phyloP scores from a whole-genome alignment of 2,888 invertebrate genomes.

The Ennomos quercinarius region DNA sequence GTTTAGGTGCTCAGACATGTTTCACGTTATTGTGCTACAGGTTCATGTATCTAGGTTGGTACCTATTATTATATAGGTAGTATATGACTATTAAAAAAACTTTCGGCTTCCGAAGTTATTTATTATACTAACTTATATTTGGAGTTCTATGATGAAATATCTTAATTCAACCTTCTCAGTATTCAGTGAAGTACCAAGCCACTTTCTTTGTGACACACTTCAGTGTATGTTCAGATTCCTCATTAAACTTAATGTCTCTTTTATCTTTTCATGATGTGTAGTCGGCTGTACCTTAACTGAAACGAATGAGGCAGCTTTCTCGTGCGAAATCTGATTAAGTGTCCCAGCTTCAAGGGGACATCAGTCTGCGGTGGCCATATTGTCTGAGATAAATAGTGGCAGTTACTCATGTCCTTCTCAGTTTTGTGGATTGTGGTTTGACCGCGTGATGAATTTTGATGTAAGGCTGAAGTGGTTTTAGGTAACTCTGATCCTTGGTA shows the following conservation, averaged over 20 bases:
- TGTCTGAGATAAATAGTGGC: constrained; percentile 44
- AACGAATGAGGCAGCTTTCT: constrained; percentile 44
- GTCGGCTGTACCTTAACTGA: constrained; percentile 37
- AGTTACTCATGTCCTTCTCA: constrained; percentile 39
- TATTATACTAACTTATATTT: too few species aligned
- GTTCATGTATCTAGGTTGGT: too few species aligned
- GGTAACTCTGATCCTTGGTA: too few species aligned
- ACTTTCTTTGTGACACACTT: not conserved
- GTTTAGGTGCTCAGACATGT: too few species aligned
- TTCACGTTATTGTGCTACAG: too few species aligned
- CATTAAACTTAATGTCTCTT: constrained; percentile 34
- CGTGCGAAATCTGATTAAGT: constrained; percentile 47
- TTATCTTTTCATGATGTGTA: constrained; percentile 39
- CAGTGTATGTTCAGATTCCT: constrained; percentile 6
- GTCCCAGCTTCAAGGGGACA: constrained; percentile 42
- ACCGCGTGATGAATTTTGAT: not conserved
- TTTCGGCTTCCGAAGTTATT: too few species aligned
- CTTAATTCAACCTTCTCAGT: too few species aligned
- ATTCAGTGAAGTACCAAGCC: too few species aligned
- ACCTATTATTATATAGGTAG: too few species aligned
- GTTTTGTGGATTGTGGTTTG: constrained; percentile 24
- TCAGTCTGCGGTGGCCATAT: constrained; percentile 44
- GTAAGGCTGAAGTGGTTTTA: too few species aligned
- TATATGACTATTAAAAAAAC: too few species aligned
- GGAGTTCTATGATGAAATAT: too few species aligned